Base-by-base conservation (phyloP, 1,140 invertebrate genomes). In the Yoshiicerus persimilis region DNA sequence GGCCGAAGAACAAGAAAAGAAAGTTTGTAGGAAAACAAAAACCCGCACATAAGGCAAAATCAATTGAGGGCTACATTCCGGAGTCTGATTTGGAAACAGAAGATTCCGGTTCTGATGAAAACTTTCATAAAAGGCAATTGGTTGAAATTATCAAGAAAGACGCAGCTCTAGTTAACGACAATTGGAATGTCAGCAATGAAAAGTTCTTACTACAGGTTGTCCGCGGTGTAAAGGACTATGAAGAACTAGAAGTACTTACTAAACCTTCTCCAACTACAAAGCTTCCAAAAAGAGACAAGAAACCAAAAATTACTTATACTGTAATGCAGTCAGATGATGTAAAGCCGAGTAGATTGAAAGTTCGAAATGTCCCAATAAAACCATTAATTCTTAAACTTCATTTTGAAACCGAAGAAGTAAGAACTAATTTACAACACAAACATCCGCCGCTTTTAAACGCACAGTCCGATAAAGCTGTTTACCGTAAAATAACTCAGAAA, bases 61-160 rank as follows among this genome's bases (percentile, higher is more conserved):
- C 23, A 64, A 91, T 87, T 89, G 92, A 88, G 91, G 91, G 32
- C 13, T 89, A 77, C 9, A 94, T 96, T 62, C 92, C 93, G 32
- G 96, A 97, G 92, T 96, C 96, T 0, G 96, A 97, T 92, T 93
- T 97, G 13, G 96, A 97, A 88, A 97, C 96, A 0, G 95, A 95
- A 32, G 95, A 97, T 91, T 96, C 96, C 41, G 96, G 96, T 66
- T 96, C 96, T 2, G 96, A 97, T 92, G 96, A 97, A 93, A 96
- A 96, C 89, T 97, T 97, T 92, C 96, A 97, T 92, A 96, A 97
- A 91, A 87, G 39, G 27, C 89, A 91, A 56, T 36, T 90, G 13
- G 64, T 39, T 1, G 88, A 89, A 39, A 23, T 41, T 4, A 85
- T 90, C 32, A 87, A 38, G 16, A 38, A 32, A 25, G 56, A 86